Evolutionary conservation across 2,113 vertebrate genomes (phyloP), one percentile per base, ranked within the genome.

Genomic region (Sardina pilchardus): DNA sequence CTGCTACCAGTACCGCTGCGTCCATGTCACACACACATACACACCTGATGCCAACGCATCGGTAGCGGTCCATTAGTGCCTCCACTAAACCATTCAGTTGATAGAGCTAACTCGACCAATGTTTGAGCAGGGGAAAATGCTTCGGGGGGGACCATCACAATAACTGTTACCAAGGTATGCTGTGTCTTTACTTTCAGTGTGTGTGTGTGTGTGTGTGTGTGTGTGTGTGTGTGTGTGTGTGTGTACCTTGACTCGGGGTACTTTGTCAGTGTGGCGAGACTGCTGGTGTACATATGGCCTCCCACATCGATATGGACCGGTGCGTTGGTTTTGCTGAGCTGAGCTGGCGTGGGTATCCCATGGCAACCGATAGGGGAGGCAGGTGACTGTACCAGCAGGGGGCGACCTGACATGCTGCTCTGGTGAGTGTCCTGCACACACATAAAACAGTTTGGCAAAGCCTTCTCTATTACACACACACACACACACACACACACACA

Each of bases 221-320:
- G 1, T 67, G 0, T 80, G 45, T 26, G 36, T n/a, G 42, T 82
- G 30, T 88, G 96, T 95, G 3, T 21, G 45, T n/a, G 45, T 82
- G 47, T 87, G 96, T 95, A 98, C 97, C 97, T 96, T 89, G 97
- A 98, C 86, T 97, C 96, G 0, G 97, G 96, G 90, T 98, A 99
- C 93, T 97, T 98, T 91, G 97, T 98, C 90, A 99, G 97, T 42
- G 97, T 99, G 75, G 97, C 96, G 94, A 99, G 92, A 94, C 97
- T 99, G 96, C 97, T 99, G 94, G 97, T 98, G 85, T 98, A 99
- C 97, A 98, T 97, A 92, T 98, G 97, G 87, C 97, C 97, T 87
- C 97, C 97, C 85, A 99, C 97, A 26, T 98, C 97, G 50, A 99
- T 98, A 94, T 99, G 97, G 90, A 99, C 97, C 0, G 97, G 97